Percentiles rank a stretch among this genome's conserved stretches.
phyloP scores from a whole-genome alignment of 2,113 vertebrate species.

The Thalassarche chlororhynchos region DNA sequence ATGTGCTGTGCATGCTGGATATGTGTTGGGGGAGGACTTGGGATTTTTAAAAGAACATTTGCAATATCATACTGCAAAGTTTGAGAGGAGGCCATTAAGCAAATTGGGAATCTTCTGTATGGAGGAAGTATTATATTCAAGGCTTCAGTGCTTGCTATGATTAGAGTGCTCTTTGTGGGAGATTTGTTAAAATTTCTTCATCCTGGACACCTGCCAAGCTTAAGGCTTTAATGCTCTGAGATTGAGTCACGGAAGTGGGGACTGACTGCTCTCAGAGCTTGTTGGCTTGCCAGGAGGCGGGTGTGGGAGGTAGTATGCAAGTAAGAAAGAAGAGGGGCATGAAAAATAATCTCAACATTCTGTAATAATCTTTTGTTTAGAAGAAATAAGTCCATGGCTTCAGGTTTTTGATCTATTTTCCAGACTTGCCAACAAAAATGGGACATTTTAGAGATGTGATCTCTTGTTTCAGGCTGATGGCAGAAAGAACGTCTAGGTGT shows the following conservation, averaged over 20 bases:
- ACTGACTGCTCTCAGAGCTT: slow-evolving; percentile 25
- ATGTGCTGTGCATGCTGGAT: neutral
- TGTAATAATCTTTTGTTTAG: neutral
- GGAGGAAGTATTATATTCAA: slow-evolving; percentile 43
- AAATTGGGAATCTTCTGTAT: slow-evolving; percentile 12
- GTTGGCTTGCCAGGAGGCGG: slow-evolving; percentile 20
- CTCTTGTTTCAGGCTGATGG: neutral
- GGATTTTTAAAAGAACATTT: neutral
- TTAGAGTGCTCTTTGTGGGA: slow-evolving; percentile 50
- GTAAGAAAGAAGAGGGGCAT: neutral
- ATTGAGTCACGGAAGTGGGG: slow-evolving; percentile 12
- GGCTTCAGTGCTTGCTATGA: slow-evolving; percentile 44
- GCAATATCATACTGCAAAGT: neutral
- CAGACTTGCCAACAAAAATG: neutral
- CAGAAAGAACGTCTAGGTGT: neutral
- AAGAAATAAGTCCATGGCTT: neutral
- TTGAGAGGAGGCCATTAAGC: slow-evolving; percentile 2
- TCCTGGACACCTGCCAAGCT: slow-evolving; percentile 54
- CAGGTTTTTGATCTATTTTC: neutral
- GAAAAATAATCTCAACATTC: neutral
- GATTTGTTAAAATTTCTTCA: slow-evolving; percentile 50
- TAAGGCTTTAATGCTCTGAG: slow-evolving; percentile 32
- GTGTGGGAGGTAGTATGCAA: slow-evolving; percentile 6
- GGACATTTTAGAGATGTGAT: neutral
- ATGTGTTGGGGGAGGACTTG: neutral